Percentiles rank a stretch among this genome's conserved stretches.
phyloP scores from a whole-genome alignment of 2,888 invertebrate species.

The Campoplex nolae region DNA sequence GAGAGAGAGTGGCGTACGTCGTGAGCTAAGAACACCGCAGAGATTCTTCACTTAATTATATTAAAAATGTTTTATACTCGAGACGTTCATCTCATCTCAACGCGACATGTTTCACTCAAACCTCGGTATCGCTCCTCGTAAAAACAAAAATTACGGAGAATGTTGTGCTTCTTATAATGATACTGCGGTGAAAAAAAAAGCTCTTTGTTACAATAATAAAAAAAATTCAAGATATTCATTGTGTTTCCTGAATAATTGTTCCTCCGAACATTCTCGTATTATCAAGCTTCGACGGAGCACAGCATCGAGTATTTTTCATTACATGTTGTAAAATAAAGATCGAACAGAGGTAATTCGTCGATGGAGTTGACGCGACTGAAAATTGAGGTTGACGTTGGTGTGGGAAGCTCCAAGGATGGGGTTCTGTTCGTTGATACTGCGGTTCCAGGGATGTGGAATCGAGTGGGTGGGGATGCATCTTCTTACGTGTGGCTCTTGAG shows the following conservation, averaged over 20 bases:
- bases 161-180: neutral
- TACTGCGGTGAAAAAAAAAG: neutral
- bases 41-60: conserved; percentile 84
- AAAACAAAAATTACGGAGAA: neutral
- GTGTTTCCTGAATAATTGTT: neutral
- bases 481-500: conserved; percentile 36
- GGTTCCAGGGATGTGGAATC: conserved; percentile 58
- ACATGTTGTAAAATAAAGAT: conserved; percentile 15
- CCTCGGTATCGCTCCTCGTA: neutral
- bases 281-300: neutral
- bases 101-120: conserved; percentile 20
- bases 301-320: neutral
- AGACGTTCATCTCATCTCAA: conserved; percentile 51
- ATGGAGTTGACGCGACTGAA: conserved; percentile 42
- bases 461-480: conserved; percentile 26
- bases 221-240: neutral
- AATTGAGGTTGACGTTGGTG: conserved; percentile 62
- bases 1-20: conserved; percentile 49
- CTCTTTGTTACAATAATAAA: neutral
- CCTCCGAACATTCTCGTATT: neutral
- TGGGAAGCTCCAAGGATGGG: conserved; percentile 25
- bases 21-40: conserved; percentile 77
- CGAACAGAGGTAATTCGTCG: conserved; percentile 37
- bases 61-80: conserved; percentile 82
- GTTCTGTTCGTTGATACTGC: conserved; percentile 67